Base-by-base conservation (phyloP, 2,797 vertebrate species). In the Poecilia gillii region DNA sequence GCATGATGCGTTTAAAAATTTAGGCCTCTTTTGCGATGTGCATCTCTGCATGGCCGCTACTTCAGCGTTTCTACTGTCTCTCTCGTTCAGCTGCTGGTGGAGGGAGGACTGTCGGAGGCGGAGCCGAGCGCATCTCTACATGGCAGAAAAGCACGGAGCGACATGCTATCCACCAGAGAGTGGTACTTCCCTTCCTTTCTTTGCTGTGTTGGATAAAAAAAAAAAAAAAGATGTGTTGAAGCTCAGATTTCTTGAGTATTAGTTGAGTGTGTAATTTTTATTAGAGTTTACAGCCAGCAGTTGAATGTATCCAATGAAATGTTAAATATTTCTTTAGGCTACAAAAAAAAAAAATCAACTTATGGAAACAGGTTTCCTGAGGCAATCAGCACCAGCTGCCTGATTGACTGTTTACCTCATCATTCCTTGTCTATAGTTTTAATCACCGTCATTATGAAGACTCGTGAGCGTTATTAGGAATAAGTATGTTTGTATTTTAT, bases 151-250 rank as follows among this genome's bases (percentile, higher is more conserved):
- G 81, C 93, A 95, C 0, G 89, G 94, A 71, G 77, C 93, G 0
- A 91, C 97, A 73, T 96, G 94, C 94, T 97, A 95, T 93, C 97
- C 95, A 46, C 88, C 96, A 41, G 97, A 98, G 89, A 98, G 96
- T 79, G 97, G 98, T 97, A 96, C 74, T 72, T 33, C 46, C 66
- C 25, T 85, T 53, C 73, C 14, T 72, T 83, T 86, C 6, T 46
- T 76, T 59, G 49, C 74, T 82, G 31, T 77, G 14, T 20, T 55
- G 46, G 3, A 11, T 47, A 41, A 20, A 9, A 36, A 53, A 53
- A 53, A n/a, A n/a, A n/a, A n/a, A n/a, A n/a, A 36, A 36, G 59
- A 25, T 23, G 28, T 74, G 28, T 59, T 28, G 14, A 74, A 45
- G 0, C 7, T 59, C 45, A 16, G 16, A 13, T 47, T 43, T 75